Base-by-base conservation (phyloP, 2,797 vertebrate genomes). In the Halcyon badia region DNA sequence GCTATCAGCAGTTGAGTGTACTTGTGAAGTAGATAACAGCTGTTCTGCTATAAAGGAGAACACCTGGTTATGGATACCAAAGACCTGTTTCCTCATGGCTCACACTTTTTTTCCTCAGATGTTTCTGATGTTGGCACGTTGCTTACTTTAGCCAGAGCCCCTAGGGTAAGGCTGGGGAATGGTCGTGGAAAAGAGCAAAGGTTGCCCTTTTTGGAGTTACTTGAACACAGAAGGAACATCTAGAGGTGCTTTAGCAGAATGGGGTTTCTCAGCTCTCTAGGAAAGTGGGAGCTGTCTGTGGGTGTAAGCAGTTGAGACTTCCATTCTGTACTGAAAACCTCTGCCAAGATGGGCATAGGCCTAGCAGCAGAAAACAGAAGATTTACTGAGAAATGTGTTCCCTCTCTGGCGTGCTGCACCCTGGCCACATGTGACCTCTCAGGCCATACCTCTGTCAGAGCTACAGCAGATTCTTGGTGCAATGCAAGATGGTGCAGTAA, bases 91-190 rank as follows among this genome's bases (percentile, higher is more conserved):
- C 51, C 48, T 62, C 56, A 33, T 44, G 56, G 71, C 46, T 78
- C 76, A 54, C 0, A 8, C 7, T n/a, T 58, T 81, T 83, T 66
- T 14, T 14, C 46, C 46, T 66, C 35, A 25, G 52, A 10, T 70
- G 14, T 81, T 87, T 92, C 42, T 87, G 62, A 33, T 35, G 39
- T 85, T 88, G 66, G 56, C 25, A 54, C 13, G 11, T 72, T 87
- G n/a, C 20, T 87, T 57, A 48, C 24, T 93, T 84, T 80, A 85
- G 54, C 49, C 49, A 72, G 65, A 75, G 31, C 56, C 83, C 70
- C 79, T 62, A 58, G 68, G 77, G 44, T 49, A 68, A 57, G 39
- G 17, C 82, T 92, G n/a, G 37, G 26, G 20, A 92, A 70, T 49
- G 28, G 30, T 57, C 51, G 66, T 70, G 84, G 78, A 66, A 90